A percentile compares a stretch with the other conserved stretches of the same genome.
phyloP scores from a whole-genome alignment of 2,888 invertebrate genomes.

The Amphimallon solstitiale region DNA sequence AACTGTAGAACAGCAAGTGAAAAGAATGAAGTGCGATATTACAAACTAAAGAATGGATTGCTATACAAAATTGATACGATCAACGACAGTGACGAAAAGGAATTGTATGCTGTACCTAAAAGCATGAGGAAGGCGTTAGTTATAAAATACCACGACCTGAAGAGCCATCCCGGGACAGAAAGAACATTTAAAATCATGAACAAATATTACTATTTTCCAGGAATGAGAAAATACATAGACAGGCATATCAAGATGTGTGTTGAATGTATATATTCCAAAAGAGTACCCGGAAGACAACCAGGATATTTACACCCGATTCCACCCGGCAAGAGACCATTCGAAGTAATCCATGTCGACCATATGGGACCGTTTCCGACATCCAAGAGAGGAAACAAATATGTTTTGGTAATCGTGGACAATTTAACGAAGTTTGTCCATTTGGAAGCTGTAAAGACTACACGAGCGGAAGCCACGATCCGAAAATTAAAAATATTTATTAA shows the following conservation, averaged over 20 bases:
- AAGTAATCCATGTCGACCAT: slow-evolving; percentile 45
- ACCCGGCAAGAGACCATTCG: slow-evolving; percentile 46
- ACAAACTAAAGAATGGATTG: not conserved
- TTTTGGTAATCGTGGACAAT: slow-evolving; percentile 46
- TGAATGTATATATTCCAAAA: slow-evolving; percentile 27
- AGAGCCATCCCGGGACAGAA: not conserved
- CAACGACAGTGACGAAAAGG: no score
- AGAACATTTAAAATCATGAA: slow-evolving; percentile 10
- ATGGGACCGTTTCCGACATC: slow-evolving; percentile 45
- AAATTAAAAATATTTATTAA: slow-evolving; percentile 38
- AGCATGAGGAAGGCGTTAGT: no score
- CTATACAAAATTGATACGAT: no score
- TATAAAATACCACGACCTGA: no score
- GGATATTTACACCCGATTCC: slow-evolving; percentile 48
- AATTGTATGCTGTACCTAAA: no score
- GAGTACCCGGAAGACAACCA: slow-evolving; percentile 17
- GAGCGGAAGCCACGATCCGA: slow-evolving; percentile 25
- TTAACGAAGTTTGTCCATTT: slow-evolving; percentile 44
- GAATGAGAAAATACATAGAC: no score
- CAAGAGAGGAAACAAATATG: slow-evolving; percentile 41
- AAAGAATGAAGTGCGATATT: no score
- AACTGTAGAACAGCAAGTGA: no score
- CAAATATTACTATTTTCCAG: slow-evolving; percentile 14
- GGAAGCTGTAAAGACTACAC: slow-evolving; percentile 40
- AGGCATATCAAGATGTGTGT: slow-evolving; percentile 46